Conservation (phyloP, 2,888 invertebrate species). For the Deroplatys truncata region DNA sequence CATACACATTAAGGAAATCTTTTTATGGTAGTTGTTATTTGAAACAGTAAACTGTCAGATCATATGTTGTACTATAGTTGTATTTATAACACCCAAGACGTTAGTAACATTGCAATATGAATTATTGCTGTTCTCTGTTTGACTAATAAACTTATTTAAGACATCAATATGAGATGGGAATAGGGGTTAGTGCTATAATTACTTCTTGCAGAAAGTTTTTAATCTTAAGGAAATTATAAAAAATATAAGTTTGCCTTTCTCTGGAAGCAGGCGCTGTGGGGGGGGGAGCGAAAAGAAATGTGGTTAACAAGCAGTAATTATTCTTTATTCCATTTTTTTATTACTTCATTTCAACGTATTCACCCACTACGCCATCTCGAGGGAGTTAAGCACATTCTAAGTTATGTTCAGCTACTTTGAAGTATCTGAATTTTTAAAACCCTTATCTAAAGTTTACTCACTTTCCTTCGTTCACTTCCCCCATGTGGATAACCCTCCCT, state of each 20-base stretch:
- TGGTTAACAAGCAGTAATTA: slow-evolving; percentile 9
- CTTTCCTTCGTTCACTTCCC: background rate
- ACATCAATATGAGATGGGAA: background rate
- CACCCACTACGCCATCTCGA: background rate
- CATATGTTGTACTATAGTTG: too few relatives aligned
- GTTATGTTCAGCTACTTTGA: slow-evolving; percentile 9
- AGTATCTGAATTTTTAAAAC: slow-evolving; percentile 26
- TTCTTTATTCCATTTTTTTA: slow-evolving; percentile 6
- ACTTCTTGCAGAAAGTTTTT: background rate
- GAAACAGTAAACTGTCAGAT: too few relatives aligned
- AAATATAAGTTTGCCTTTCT: background rate
- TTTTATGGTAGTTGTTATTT: too few relatives aligned
- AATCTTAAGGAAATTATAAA: background rate
- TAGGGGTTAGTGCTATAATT: background rate
- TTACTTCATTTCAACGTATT: background rate
- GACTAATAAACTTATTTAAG: background rate
- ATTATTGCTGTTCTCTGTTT: background rate
- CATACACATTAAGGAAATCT: too few relatives aligned
- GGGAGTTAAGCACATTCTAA: slow-evolving; percentile 9
- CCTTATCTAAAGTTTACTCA: slow-evolving; percentile 19
- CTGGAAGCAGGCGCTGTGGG: background rate
- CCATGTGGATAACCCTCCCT: background rate
- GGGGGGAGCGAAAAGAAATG: background rate
- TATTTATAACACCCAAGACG: too few relatives aligned
- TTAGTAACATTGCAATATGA: background rate